Conservation (phyloP, 2,113 vertebrate species). For the Tonatia bakeri region DNA sequence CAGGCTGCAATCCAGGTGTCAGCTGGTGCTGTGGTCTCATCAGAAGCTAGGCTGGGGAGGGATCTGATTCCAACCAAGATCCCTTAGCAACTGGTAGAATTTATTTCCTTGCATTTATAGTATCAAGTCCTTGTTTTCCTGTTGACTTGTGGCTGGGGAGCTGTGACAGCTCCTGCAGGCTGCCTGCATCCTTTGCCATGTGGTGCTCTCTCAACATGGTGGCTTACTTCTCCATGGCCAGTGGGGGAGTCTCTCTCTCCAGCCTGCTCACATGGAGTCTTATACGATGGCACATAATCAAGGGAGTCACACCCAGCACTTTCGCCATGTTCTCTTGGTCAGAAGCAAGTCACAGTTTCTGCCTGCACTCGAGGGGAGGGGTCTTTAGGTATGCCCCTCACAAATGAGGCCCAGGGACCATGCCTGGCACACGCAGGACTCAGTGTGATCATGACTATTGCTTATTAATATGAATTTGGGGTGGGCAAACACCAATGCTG, state of each 20-base stretch:
- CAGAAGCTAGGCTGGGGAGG: neutral
- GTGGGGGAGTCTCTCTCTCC: neutral
- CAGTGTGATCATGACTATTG: neutral
- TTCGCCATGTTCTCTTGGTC: neutral
- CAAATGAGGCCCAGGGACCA: too few species aligned
- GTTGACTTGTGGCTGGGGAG: neutral
- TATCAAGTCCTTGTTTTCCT: neutral
- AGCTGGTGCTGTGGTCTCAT: neutral
- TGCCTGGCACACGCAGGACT: neutral
- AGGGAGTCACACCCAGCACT: neutral
- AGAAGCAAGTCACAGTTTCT: neutral
- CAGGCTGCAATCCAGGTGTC: neutral
- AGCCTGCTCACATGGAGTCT: neutral
- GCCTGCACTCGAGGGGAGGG: neutral
- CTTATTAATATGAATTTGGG: neutral
- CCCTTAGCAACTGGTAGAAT: neutral
- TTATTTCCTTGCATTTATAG: neutral
- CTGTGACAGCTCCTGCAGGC: neutral
- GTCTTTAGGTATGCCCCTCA: neutral
- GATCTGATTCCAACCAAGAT: too few species aligned
- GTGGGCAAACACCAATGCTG: neutral
- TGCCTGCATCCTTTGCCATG: neutral
- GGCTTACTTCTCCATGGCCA: neutral
- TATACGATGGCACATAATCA: fast-evolving
- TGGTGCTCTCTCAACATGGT: neutral